Evolutionary conservation across 2,113 vertebrate genomes (phyloP), one percentile per base, ranked within the genome.

Genomic region (Etheostoma spectabile): DNA sequence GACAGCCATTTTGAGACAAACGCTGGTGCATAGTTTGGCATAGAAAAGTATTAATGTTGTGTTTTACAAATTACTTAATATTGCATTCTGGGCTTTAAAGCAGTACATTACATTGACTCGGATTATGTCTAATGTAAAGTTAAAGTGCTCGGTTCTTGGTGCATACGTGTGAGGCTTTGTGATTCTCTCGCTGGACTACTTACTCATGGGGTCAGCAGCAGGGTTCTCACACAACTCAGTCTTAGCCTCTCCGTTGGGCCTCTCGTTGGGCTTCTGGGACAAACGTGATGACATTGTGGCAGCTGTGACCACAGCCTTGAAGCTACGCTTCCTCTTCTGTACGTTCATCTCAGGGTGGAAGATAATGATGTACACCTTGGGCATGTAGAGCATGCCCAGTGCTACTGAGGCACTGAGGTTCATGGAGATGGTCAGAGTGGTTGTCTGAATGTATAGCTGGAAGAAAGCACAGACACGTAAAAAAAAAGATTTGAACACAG

Each of bases 361-460:
- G 95, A 99, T 96, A 95, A 99, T 98, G 95, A 99, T 97, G 95
- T 99, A 99, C 82, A 99, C 97, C 96, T 99, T 99, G 92, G 97
- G 97, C 97, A 98, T 97, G 94, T 98, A 99, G 77, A 99, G 97
- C 97, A 99, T 97, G 92, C 97, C 97, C 95, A 99, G 96, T 74
- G 97, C 97, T 93, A 99, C 97, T 11, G 97, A 99, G 49, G 97
- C 97, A 95, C 97, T 99, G 93, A 99, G 93, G 95, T 98, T 99
- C 97, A 99, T 99, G 95, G 97, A 98, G 95, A 99, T 98, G 87
- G 97, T 98, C 84, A 98, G 96, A 2, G 97, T 99, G 93, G 97
- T 98, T 46, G 97, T 99, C 95, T 99, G 97, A 92, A 99, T 97
- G 95, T 98, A 98, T 92, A 99, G 96, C 97, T 99, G 95, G 14